Evolutionary conservation across 2,888 invertebrate genomes (phyloP), one percentile per base, ranked within the genome.

Genomic region (Caenorhabditis sulstoni): DNA sequence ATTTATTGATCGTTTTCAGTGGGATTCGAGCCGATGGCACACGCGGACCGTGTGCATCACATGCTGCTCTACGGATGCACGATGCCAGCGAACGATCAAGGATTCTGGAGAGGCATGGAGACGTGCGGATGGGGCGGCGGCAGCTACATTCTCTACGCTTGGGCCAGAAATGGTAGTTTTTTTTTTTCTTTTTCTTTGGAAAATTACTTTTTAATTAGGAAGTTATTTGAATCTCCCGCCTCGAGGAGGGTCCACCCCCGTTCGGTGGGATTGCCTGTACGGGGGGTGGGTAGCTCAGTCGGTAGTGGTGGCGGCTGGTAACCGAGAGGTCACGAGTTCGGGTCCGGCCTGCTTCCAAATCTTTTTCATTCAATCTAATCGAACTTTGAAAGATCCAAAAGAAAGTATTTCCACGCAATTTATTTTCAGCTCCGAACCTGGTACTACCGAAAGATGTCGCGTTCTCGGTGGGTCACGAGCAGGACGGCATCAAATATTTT

Each of bases 41-140:
- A 92, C 82, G 92, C 92, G 79, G 91, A 91, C 53, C 91, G 92
- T 16, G 92, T 93, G 9, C 93, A 93, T 88, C 93, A 93, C 88
- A 92, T 93, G 89, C 90, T 93, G n/a, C 87, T 93, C 29, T 93
- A 92, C 86, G 93, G 92, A 23, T 93, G 93, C 85, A 87, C 85
- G 12, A 93, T 93, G 73, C 85, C 86, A n/a, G 95, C 49, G 44
- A 53, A 47, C 66, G 76, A 55, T 62, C 59, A 74, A n/a, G 93
- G 93, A 66, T 90, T 90, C 76, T 93, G 93, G 90, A 91, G 91
- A 16, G 92, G 92, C 80, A 90, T 90, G 79, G 88, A 87, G 47
- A 88, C 91, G 18, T 92, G 92, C 41, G 83, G 83, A 55, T 75
- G 61, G 77, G 84, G 77, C 23, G 89, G 86, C 16, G 89, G 86